Base-by-base conservation (phyloP, 1,140 invertebrate genomes). In the Dolichoris vasculosae region DNA sequence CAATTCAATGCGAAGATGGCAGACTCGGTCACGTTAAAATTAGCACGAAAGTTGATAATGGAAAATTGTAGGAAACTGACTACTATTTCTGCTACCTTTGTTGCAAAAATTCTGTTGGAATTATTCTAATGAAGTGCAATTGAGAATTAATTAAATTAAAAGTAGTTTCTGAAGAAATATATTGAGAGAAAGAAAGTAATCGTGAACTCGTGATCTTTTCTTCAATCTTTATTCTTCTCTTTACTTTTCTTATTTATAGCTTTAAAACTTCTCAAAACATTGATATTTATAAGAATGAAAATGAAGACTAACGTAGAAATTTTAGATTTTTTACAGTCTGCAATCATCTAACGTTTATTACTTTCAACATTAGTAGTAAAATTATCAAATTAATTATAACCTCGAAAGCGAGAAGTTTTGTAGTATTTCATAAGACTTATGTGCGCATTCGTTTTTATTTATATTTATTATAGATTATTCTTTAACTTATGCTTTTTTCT, bases 1-100 rank as follows among this genome's bases (percentile, higher is more conserved):
- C 83, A 87, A 87, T 87, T 87, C 86, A 81, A 85, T 87, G 81
- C 43, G 86, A 30, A 76, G 40, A n/a, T 11, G 30, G 13, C n/a
- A 75, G 23, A 55, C 46, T 55, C 32, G n/a, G 32, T 13, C 63
- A 64, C 76, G 63, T 69, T 51, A 71, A 67, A 85, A 84, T 84
- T 84, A 84, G 83, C 76, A 78, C 83, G 71, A 73, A 67, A 64
- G 77, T 81, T 40, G 43, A 63, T n/a, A 85, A 85, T 85, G 46
- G 64, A 79, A 85, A 85, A 43, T 81, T 75, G 78, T 63, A 15
- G 38, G 32, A 35, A 30, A 40, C 11, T 40, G 0, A 20, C 17
- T 71, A 32, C 32, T 75, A 6, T 43, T 40, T 67, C 30, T 64
- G 17, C 23, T 46, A 20, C 43, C 43, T 7, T 13, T 46, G 43